These are phyloP conservation scores for Platycnemis pennipes DNA, from an alignment of 2,888 invertebrate species.

Conservation along the genomic window DNA sequence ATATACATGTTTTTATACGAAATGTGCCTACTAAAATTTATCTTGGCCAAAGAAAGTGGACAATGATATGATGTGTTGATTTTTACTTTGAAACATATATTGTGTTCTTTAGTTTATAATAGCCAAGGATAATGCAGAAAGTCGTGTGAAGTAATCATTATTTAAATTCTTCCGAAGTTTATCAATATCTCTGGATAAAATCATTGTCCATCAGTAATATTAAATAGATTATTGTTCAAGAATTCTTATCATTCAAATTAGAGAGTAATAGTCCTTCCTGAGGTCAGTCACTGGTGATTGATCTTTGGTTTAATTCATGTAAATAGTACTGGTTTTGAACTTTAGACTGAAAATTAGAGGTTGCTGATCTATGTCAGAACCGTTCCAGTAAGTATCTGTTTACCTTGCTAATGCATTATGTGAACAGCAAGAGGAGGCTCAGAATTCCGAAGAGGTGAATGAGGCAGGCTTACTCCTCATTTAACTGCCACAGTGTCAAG, in stretches of 20 bases:
- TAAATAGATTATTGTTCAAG: background rate
- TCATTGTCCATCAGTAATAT: background rate
- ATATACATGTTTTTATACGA: too few relatives aligned
- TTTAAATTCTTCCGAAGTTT: background rate
- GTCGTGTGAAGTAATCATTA: background rate
- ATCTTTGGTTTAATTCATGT: background rate
- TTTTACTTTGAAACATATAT: background rate
- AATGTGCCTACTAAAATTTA: background rate
- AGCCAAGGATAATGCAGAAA: background rate
- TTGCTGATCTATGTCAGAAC: background rate
- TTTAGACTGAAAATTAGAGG: background rate
- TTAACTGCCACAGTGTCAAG: background rate
- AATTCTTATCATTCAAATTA: background rate
- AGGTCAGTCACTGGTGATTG: background rate
- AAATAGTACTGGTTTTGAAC: background rate
- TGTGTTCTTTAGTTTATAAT: background rate
- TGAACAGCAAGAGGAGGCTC: background rate
- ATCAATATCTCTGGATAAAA: background rate
- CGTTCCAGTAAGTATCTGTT: background rate
- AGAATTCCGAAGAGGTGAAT: background rate
- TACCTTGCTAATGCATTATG: background rate
- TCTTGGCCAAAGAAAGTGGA: background rate
- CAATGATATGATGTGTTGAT: background rate
- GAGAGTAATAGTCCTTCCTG: background rate
- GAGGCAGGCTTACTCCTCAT: background rate